A percentile compares a stretch with the other conserved stretches of the same genome.
These are phyloP conservation scores for Temnothorax ravouxi DNA, from an alignment of 2,888 invertebrate genomes.

Conservation along the genomic window DNA sequence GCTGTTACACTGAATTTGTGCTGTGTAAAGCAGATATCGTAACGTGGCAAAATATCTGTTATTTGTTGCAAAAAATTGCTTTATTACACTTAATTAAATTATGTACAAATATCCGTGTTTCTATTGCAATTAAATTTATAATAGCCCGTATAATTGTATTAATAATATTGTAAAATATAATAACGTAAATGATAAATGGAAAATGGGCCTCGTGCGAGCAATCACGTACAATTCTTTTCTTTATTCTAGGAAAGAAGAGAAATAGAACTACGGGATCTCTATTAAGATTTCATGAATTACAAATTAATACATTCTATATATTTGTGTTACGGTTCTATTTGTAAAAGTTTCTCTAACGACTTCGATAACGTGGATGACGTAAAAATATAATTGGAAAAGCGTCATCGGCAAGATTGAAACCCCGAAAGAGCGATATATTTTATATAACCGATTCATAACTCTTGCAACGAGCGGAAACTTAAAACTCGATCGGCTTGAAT, in stretches of 20 bases:
- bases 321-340: not conserved
- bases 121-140: conserved; percentile 3
- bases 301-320: not conserved
- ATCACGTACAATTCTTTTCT: not conserved
- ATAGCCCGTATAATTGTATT: not conserved
- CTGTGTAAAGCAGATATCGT: no score
- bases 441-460: conserved; percentile 39
- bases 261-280: not conserved
- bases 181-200: not conserved
- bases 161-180: conserved; percentile 2
- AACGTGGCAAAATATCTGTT: not conserved
- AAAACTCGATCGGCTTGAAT: not conserved
- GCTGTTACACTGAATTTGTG: not conserved
- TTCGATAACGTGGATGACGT: not conserved
- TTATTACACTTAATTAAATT: not conserved
- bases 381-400: conserved; percentile 28
- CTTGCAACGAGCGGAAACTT: conserved; percentile 7
- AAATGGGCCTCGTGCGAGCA: not conserved
- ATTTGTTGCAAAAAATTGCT: not conserved
- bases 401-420: not conserved
- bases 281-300: not conserved
- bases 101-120: not conserved
- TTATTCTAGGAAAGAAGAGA: not conserved
- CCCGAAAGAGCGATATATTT: conserved; percentile 15
- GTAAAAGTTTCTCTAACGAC: not conserved